phyloP scores from a whole-genome alignment of 2,888 invertebrate species.

The Abrostola tripartita region DNA sequence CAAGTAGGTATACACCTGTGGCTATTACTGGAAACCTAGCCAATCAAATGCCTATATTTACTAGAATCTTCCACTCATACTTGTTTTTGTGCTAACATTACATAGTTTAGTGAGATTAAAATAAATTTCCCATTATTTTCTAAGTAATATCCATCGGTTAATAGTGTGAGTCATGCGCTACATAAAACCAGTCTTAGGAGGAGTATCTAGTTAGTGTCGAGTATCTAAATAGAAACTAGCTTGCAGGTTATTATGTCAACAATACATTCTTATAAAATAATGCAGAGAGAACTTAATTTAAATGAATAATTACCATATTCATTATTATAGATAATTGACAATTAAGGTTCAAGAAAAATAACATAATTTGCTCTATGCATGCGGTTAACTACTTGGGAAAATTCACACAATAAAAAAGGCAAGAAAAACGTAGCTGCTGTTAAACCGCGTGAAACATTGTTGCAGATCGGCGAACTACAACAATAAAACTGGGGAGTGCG shows the following conservation, averaged over 20 bases:
- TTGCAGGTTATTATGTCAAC: conserved; percentile 49
- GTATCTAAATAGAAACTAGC: conserved; percentile 39
- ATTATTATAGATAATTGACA: conserved; percentile 54
- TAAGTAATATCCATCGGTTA: conserved; percentile 29
- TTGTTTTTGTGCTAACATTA: not conserved
- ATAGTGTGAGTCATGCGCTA: conserved; percentile 40
- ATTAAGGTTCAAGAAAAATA: conserved; percentile 63
- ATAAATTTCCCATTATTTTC: conserved; percentile 42
- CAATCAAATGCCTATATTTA: not conserved
- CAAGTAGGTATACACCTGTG: conserved; percentile 22
- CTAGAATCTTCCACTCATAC: not conserved
- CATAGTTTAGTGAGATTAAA: conserved; percentile 31
- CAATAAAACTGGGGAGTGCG: conserved; percentile 95
- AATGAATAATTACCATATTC: conserved; percentile 47
- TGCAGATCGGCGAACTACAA: conserved; percentile 97
- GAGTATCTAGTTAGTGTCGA: conserved; percentile 34
- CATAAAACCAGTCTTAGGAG: conserved; percentile 49
- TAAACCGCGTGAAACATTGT: conserved; percentile 78
- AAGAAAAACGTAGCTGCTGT: conserved; percentile 68
- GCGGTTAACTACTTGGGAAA: conserved; percentile 76
- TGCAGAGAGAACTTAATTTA: conserved; percentile 27
- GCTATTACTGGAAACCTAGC: not conserved
- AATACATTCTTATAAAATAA: conserved; percentile 39
- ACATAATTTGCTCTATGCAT: conserved; percentile 50
- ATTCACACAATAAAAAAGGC: conserved; percentile 78